Conservation (phyloP, 2,888 invertebrate genomes). For the Lasioglossum pauxillum region DNA sequence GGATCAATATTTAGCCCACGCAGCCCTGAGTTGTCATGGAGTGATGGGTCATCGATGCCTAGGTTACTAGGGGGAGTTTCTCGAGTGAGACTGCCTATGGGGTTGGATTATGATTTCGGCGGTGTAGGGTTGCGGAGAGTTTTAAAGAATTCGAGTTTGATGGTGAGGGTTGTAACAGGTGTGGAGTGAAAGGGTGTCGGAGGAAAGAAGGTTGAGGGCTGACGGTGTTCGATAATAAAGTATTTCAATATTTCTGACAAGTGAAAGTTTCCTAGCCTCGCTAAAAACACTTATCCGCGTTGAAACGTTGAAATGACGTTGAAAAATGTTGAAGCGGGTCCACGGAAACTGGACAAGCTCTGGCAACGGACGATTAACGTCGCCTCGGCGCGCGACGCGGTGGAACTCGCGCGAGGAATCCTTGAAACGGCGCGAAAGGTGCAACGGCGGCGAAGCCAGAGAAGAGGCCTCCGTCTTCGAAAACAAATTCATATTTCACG, state of each 20-base stretch:
- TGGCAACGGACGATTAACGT: not conserved
- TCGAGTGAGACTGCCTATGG: not conserved
- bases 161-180: not conserved
- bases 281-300: not conserved
- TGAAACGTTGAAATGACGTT: not conserved
- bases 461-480: slow-evolving; percentile 50
- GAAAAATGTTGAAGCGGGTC: not conserved
- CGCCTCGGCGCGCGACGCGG: not conserved
- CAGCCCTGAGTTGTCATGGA: not conserved
- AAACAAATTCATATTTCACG: slow-evolving; percentile 81
- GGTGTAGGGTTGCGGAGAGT: not conserved
- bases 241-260: not conserved
- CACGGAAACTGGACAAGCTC: not conserved
- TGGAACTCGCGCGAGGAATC: not conserved
- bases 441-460: slow-evolving; percentile 3
- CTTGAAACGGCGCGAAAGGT: slow-evolving; percentile 6
- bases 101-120: not conserved
- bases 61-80: not conserved
- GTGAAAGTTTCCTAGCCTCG: not conserved
- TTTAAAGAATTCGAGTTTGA: not conserved
- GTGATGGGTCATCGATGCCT: slow-evolving; percentile 16
- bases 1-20: slow-evolving; percentile 21
- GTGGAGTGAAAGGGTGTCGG: not conserved
- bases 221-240: not conserved
- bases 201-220: not conserved